Base-by-base conservation (phyloP, 2,888 invertebrate species). In the Koerneria pararmatus region DNA sequence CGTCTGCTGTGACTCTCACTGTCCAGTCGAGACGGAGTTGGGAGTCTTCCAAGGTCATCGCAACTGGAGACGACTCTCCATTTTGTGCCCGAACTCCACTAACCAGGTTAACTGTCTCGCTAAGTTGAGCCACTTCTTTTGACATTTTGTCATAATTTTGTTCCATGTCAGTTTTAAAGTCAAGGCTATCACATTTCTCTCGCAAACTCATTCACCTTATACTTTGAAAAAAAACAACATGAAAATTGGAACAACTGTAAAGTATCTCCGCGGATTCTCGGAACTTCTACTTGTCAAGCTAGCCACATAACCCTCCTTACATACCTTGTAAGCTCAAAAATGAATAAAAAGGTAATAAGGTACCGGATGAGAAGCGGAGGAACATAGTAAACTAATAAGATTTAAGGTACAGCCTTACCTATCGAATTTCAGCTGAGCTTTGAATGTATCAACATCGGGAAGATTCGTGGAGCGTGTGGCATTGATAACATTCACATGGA, bases 381-480 rank as follows among this genome's bases (percentile, higher is more conserved):
- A n/a, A n/a, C n/a, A n/a, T n/a, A n/a, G n/a, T n/a, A n/a, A n/a
- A n/a, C n/a, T n/a, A n/a, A n/a, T n/a, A n/a, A n/a, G n/a, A n/a
- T n/a, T n/a, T n/a, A n/a, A n/a, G n/a, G n/a, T n/a, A n/a, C n/a
- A n/a, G n/a, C n/a, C n/a, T n/a, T n/a, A n/a, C n/a, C n/a, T n/a
- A n/a, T n/a, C n/a, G n/a, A n/a, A n/a, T 69, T 76, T 6, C 74
- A 80, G 79, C 61, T 80, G 34, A 74, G 78, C 2, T 80, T 80
- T 68, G 80, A 80, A 68, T 80, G 80, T 61, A 71, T 75, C 3
- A 80, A 79, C 62, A 63, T 68, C 24, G 79, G 80, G 15, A 60
- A 57, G 19, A 75, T 71, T 66, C 73, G 76, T 54, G 80, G 80
- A 6, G 78, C 78, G 1, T 80, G 80, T 65, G 80, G 80, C 15